A percentile compares a stretch with the other conserved stretches of the same genome.
Evolutionary conservation across 2,888 invertebrate species (phyloP).

Genomic region (Zele albiditarsus): DNA sequence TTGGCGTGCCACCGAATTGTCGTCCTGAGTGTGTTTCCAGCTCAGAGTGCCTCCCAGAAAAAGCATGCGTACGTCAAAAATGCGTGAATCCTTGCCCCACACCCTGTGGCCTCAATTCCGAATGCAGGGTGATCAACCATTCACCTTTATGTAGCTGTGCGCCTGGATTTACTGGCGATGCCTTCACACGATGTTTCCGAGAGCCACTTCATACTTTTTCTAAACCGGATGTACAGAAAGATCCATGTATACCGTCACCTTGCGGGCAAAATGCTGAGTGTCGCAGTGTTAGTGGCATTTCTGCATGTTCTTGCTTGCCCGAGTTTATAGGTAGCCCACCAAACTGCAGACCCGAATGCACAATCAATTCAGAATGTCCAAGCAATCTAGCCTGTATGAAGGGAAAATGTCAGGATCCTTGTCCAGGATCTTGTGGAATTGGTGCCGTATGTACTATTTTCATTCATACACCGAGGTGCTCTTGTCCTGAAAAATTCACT

Average conservation of each 20-base stretch:
- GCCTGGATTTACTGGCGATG: constrained; percentile 71
- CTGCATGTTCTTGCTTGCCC: constrained; percentile 73
- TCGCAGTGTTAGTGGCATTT: constrained; percentile 69
- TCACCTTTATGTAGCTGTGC: constrained; percentile 77
- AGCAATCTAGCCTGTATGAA: constrained; percentile 79
- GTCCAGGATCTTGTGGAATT: constrained; percentile 73
- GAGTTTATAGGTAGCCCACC: constrained; percentile 74
- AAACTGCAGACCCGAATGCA: constrained; percentile 72
- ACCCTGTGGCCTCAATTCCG: constrained; percentile 84
- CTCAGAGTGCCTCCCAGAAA: constrained; percentile 84
- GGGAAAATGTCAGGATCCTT: constrained; percentile 81
- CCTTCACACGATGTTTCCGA: constrained; percentile 63
- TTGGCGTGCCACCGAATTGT: constrained; percentile 84
- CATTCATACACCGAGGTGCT: constrained; percentile 74
- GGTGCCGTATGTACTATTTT: constrained; percentile 75
- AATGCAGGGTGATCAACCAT: constrained; percentile 86
- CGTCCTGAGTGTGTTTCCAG: constrained; percentile 88
- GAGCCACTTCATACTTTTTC: not conserved
- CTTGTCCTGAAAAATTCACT: constrained; percentile 72
- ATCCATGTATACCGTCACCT: constrained; percentile 71
- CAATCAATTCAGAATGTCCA: constrained; percentile 73
- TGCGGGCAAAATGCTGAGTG: constrained; percentile 73
- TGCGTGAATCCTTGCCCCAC: constrained; percentile 89
- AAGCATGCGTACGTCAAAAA: constrained; percentile 85
- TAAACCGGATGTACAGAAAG: constrained; percentile 48